These are phyloP conservation scores for Mungos mungo DNA, from an alignment of 2,113 vertebrate species.

Conservation along the genomic window DNA sequence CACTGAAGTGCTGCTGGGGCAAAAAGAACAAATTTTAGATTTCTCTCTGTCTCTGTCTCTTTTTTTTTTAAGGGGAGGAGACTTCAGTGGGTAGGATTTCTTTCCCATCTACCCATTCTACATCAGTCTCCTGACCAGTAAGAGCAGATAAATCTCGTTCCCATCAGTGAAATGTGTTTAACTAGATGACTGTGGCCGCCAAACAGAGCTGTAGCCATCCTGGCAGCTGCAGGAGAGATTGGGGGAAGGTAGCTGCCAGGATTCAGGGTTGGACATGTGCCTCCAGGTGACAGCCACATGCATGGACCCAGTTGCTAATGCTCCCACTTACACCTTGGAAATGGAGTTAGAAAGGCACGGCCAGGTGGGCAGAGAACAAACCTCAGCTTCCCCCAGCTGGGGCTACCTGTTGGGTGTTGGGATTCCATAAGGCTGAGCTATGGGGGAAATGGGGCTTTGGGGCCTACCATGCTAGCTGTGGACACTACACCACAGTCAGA, in stretches of 20 bases:
- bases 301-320: not conserved
- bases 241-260: not conserved
- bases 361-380: not conserved
- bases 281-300: not conserved
- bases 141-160: not conserved
- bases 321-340: not conserved
- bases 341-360: not conserved
- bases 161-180: not conserved
- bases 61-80: not conserved
- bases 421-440: not conserved
- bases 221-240: not conserved
- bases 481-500: conserved; percentile 47
- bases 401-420: not conserved
- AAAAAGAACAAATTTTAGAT: not conserved
- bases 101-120: not conserved
- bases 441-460: not conserved
- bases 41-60: not conserved
- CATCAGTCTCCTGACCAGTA: not conserved
- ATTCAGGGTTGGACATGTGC: not conserved
- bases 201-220: not conserved
- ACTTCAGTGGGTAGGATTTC: not conserved
- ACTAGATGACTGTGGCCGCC: not conserved
- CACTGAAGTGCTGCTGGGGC: not conserved
- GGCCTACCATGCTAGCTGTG: not conserved
- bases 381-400: not conserved